Conservation (phyloP, 1,140 invertebrate species). For the Pseudoatta argentina region DNA sequence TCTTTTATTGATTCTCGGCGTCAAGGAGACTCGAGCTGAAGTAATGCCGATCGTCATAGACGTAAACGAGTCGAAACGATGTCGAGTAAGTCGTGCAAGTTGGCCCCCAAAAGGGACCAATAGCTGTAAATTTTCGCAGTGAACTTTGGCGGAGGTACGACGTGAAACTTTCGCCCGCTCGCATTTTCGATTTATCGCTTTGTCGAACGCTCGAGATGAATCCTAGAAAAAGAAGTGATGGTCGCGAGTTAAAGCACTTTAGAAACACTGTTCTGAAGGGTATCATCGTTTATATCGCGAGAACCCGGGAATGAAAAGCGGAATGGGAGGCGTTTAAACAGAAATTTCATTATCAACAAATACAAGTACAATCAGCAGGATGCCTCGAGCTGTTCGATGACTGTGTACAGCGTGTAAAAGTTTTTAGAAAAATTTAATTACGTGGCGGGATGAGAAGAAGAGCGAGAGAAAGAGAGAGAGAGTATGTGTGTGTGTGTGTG, state of each 20-base stretch:
- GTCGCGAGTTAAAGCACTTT: conserved; percentile 26
- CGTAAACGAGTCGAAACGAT: conserved; percentile 35
- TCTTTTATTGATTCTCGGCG: neutral
- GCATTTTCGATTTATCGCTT: conserved; percentile 48
- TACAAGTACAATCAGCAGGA: conserved; percentile 52
- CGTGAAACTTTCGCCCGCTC: conserved; percentile 45
- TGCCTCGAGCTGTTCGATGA: conserved; percentile 70
- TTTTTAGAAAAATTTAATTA: conserved; percentile 74
- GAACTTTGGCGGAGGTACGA: conserved; percentile 22
- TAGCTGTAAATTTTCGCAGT: conserved; percentile 20
- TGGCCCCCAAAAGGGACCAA: neutral
- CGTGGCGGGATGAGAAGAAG: conserved; percentile 10
- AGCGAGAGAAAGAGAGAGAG: conserved; percentile 8
- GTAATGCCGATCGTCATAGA: conserved; percentile 14
- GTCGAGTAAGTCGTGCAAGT: conserved; percentile 19
- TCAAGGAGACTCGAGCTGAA: neutral
- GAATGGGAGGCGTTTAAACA: conserved; percentile 18
- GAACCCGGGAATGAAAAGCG: conserved; percentile 24
- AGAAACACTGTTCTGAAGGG: conserved; percentile 19
- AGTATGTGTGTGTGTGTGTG: neutral
- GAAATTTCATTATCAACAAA: conserved; percentile 52
- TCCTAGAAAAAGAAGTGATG: conserved; percentile 27
- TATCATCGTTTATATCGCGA: conserved; percentile 24
- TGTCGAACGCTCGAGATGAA: conserved; percentile 70
- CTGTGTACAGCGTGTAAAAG: conserved; percentile 51